Evolutionary conservation across 1,140 invertebrate species (phyloP), one percentile per base, ranked within the genome.

Genomic region (Wasmannia auropunctata): DNA sequence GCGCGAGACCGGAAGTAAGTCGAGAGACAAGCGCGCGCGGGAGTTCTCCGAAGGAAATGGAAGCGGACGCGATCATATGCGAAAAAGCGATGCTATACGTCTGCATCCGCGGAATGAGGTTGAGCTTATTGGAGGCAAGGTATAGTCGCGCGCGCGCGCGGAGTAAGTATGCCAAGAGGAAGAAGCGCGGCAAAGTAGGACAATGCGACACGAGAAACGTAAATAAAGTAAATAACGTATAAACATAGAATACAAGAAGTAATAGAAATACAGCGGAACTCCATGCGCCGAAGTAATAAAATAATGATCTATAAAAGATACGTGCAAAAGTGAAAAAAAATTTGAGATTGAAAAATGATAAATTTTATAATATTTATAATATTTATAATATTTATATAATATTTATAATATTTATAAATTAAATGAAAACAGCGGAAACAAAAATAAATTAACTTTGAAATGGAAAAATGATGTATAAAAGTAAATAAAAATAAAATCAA

Each of bases 41-140:
- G 84, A 63, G 69, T 76, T 75, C 37, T n/a, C 22, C 16, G 60
- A 77, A 65, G 51, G 85, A 90, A 80, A 70, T 86, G 43, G 31
- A 77, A 85, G 19, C 74, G 58, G 70, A 76, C 19, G 74, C 43
- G 34, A 77, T 63, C 72, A 49, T 76, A 85, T 75, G 72, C 56
- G 67, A 83, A 74, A 69, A 58, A 70, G 49, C 49, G 37, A 34
- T 22, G 28, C n/a, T 60, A 28, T 28, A 67, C 40, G 46, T 79
- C 60, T 65, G 43, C 31, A 51, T 58, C n/a, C n/a, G 25, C 28
- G 2, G 28, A 58, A 40, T 72, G 37, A 70, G 14, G n/a, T 31
- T n/a, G 37, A 58, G 14, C 70, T 83, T 83, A 83, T 83, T 72
- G 54, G 28, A 46, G 22, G 37, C 11, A 22, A 56, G 14, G 8